Percentiles rank a stretch among this genome's conserved stretches.
Conservation (phyloP, 2,113 vertebrate species). For the Crotalus viridis region DNA sequence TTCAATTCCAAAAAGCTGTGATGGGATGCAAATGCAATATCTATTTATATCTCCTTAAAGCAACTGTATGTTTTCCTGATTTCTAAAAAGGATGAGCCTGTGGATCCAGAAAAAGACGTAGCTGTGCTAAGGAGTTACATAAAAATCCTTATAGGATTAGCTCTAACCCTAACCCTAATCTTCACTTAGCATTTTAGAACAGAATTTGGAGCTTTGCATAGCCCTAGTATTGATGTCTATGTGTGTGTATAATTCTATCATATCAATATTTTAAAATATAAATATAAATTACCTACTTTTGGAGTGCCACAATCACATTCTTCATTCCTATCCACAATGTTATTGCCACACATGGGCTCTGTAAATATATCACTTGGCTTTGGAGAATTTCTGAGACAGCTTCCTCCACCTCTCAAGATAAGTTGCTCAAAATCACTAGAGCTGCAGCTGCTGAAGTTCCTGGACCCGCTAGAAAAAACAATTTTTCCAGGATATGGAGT, state of each 20-base stretch:
- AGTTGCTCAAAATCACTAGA: constrained; percentile 75
- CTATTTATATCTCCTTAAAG: neutral
- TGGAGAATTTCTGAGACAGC: constrained; percentile 82
- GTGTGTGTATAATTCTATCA: neutral
- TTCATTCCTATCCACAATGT: constrained; percentile 76
- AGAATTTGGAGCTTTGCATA: neutral
- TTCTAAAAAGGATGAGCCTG: neutral
- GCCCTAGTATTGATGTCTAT: neutral
- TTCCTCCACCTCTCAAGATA: constrained; percentile 74
- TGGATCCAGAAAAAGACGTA: neutral
- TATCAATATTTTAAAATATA: neutral
- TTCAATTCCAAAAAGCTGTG: neutral
- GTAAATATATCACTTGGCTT: constrained; percentile 66
- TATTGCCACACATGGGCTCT: constrained; percentile 79
- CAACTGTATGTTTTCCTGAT: neutral
- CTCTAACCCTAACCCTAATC: neutral
- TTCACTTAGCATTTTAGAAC: neutral
- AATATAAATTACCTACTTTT: constrained; percentile 64
- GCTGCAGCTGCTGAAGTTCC: constrained; percentile 81
- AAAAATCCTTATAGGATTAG: neutral
- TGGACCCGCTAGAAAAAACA: constrained; percentile 68
- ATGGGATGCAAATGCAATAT: neutral
- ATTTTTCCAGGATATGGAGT: neutral
- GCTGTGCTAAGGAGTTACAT: neutral
- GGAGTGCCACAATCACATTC: constrained; percentile 86